Conservation (phyloP, 2,888 invertebrate species). For the Kuschelorhynchus macadamiae region DNA sequence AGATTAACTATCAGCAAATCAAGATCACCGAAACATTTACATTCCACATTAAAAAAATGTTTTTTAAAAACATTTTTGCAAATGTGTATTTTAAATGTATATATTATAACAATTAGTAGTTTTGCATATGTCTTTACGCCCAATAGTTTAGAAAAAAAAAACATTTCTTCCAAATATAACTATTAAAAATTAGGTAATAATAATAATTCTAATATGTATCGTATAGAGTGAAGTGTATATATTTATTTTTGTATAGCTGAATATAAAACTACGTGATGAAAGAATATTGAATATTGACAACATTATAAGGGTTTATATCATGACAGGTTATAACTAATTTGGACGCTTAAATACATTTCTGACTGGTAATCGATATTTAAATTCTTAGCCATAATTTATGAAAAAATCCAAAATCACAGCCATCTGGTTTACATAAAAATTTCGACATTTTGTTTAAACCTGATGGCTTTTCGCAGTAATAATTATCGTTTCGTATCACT, state of each 20-base stretch:
- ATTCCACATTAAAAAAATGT: no score
- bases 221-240: constrained; percentile 23
- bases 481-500: no score
- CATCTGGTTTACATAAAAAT: constrained; percentile 13
- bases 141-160: background rate
- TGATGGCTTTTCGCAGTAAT: background rate
- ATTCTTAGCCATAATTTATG: constrained; percentile 12
- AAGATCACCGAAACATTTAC: no score
- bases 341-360: constrained; percentile 3
- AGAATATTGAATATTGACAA: background rate
- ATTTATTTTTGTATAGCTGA: constrained; percentile 34
- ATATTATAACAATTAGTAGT: no score
- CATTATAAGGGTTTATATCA: constrained; percentile 6
- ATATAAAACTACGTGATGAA: background rate
- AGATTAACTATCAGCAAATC: no score
- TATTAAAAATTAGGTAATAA: constrained; percentile 3
- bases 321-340: constrained; percentile 17
- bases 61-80: no score
- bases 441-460: constrained; percentile 26
- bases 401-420: background rate
- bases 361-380: background rate
- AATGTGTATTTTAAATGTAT: no score
- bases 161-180: background rate
- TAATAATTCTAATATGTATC: constrained; percentile 3
- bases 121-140: no score